phyloP scores from a whole-genome alignment of 2,888 invertebrate genomes.

The Halictus quadricinctus region DNA sequence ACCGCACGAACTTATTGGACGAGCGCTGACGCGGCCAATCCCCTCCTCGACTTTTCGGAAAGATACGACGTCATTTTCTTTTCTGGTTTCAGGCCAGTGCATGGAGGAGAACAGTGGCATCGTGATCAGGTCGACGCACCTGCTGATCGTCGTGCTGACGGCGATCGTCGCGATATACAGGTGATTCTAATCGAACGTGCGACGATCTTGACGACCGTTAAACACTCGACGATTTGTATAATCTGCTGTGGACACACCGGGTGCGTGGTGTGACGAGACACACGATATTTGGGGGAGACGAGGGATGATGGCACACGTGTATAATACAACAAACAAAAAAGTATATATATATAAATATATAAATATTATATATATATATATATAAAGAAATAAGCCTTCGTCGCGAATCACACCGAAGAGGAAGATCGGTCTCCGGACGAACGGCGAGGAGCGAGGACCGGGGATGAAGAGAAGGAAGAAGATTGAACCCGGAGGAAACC shows the following conservation, averaged over 20 bases:
- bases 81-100: slow-evolving; percentile 88
- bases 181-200: slow-evolving; percentile 78
- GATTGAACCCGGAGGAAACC: not conserved
- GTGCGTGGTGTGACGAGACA: slow-evolving; percentile 37
- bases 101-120: slow-evolving; percentile 82
- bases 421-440: slow-evolving; percentile 49
- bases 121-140: slow-evolving; percentile 73
- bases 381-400: slow-evolving; percentile 48
- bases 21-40: not conserved
- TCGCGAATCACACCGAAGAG: slow-evolving; percentile 45
- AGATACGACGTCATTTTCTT: slow-evolving; percentile 70
- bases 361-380: slow-evolving; percentile 39
- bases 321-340: slow-evolving; percentile 27
- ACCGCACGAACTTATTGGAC: not conserved
- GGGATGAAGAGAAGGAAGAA: not conserved
- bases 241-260: slow-evolving; percentile 48
- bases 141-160: slow-evolving; percentile 74
- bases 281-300: slow-evolving; percentile 17
- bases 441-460: not conserved
- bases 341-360: slow-evolving; percentile 27
- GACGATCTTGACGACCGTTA: slow-evolving; percentile 60
- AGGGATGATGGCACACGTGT: slow-evolving; percentile 48
- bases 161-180: slow-evolving; percentile 76
- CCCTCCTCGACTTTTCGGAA: no score
- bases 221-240: slow-evolving; percentile 42